These are phyloP conservation scores for Microcaecilia unicolor DNA, from an alignment of 2,797 vertebrate genomes.

Conservation along the genomic window DNA sequence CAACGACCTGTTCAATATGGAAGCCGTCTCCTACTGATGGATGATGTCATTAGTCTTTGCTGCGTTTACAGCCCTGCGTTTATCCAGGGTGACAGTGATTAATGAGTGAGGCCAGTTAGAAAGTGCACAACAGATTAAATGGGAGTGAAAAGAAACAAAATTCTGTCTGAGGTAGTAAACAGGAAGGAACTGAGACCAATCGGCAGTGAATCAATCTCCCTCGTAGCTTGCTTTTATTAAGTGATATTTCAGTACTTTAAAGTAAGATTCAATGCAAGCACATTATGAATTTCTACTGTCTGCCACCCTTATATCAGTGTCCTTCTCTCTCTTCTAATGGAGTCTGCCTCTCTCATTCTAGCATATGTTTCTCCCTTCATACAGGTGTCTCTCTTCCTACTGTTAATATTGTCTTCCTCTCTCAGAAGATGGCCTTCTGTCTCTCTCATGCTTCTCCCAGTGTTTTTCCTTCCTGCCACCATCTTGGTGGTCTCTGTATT, in stretches of 20 bases:
- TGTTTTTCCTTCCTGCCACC: background rate
- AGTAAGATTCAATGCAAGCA: no score
- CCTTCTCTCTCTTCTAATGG: background rate
- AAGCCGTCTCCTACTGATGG: conserved; percentile 44
- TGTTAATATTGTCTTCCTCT: background rate
- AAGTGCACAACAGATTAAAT: no score
- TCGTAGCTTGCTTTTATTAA: no score
- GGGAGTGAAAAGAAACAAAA: no score
- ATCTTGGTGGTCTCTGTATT: background rate
- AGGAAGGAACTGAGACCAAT: no score
- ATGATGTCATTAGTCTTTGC: conserved; percentile 47
- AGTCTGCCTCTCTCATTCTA: background rate
- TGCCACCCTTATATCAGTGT: background rate
- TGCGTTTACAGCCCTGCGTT: conserved; percentile 45
- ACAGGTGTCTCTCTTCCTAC: conserved; percentile 6
- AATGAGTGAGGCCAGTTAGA: conserved; percentile 24
- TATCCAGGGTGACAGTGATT: conserved; percentile 46
- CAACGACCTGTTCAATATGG: conserved; percentile 29
- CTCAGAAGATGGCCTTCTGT: background rate
- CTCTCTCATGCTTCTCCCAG: background rate
- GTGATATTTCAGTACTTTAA: no score
- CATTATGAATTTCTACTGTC: no score
- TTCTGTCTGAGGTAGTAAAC: no score
- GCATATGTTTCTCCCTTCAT: background rate
- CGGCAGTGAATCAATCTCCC: no score